Conservation (phyloP, 1,140 invertebrate genomes). For the Hylaeus volcanicus region DNA sequence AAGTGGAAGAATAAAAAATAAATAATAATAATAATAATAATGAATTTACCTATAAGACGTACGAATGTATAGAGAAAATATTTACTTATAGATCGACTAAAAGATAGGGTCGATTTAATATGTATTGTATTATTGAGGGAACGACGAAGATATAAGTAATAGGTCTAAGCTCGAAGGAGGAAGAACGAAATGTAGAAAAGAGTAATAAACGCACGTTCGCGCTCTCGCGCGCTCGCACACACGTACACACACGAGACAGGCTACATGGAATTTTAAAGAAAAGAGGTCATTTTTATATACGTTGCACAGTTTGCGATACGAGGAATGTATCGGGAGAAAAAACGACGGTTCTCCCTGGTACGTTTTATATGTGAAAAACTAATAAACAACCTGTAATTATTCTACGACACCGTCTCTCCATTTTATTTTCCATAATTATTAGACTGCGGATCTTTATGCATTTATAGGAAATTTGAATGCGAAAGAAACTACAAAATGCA, state of each 20-base stretch:
- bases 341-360: constrained; percentile 43
- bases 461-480: too few species aligned
- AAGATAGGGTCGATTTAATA: constrained; percentile 45
- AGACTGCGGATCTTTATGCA: too few species aligned
- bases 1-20: neutral
- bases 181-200: neutral
- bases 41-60: constrained; percentile 38
- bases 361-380: constrained; percentile 59
- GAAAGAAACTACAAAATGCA: too few species aligned
- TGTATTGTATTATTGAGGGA: constrained; percentile 48
- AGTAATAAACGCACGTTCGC: neutral
- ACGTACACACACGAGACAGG: too few species aligned
- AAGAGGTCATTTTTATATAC: constrained; percentile 65
- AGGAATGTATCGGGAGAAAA: constrained; percentile 45
- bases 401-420: constrained; percentile 16
- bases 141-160: constrained; percentile 21
- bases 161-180: constrained; percentile 20
- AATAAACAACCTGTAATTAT: constrained; percentile 61
- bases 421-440: neutral
- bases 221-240: too few species aligned
- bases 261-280: constrained; percentile 48
- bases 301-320: constrained; percentile 36
- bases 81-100: constrained; percentile 55
- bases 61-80: constrained; percentile 63
- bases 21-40: neutral